These are phyloP conservation scores for Cyphomyrmex costatus DNA, from an alignment of 1,140 invertebrate species.

Conservation along the genomic window DNA sequence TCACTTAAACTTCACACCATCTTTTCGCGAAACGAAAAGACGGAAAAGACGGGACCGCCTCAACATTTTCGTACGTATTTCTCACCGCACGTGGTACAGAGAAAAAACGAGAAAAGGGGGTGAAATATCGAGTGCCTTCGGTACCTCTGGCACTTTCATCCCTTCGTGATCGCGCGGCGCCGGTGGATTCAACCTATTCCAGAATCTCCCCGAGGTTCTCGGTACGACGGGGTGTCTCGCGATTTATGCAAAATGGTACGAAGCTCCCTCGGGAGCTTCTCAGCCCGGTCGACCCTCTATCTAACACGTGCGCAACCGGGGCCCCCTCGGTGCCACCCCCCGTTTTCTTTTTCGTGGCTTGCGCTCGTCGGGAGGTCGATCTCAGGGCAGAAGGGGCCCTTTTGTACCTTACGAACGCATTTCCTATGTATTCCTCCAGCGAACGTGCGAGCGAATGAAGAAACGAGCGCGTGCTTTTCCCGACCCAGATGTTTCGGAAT, in stretches of 20 bases:
- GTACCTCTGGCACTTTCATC: constrained; percentile 64
- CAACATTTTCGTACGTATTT: constrained; percentile 31
- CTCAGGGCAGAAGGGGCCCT: constrained; percentile 58
- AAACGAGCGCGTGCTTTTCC: constrained; percentile 19
- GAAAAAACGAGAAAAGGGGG: constrained; percentile 38
- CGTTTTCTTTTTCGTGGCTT: constrained; percentile 62
- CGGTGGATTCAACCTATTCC: constrained; percentile 78
- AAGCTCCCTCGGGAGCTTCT: constrained; percentile 84
- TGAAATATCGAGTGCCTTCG: constrained; percentile 69
- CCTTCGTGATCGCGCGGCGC: constrained; percentile 68
- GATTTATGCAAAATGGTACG: constrained; percentile 87
- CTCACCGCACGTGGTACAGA: neutral
- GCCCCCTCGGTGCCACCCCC: constrained; percentile 54
- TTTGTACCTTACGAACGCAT: constrained; percentile 52
- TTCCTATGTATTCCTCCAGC: constrained; percentile 55
- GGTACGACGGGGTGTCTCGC: constrained; percentile 83
- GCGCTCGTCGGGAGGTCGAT: constrained; percentile 53
- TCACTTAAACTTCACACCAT: neutral
- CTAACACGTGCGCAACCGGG: constrained; percentile 81
- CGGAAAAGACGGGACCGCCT: constrained; percentile 21
- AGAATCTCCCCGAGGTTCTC: constrained; percentile 79
- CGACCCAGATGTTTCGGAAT: constrained; percentile 59
- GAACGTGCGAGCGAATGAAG: constrained; percentile 32
- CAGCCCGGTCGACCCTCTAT: constrained; percentile 77
- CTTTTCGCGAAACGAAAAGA: constrained; percentile 12